phyloP scores from a whole-genome alignment of 2,113 vertebrate species.

The Gnathonemus longibarbis region DNA sequence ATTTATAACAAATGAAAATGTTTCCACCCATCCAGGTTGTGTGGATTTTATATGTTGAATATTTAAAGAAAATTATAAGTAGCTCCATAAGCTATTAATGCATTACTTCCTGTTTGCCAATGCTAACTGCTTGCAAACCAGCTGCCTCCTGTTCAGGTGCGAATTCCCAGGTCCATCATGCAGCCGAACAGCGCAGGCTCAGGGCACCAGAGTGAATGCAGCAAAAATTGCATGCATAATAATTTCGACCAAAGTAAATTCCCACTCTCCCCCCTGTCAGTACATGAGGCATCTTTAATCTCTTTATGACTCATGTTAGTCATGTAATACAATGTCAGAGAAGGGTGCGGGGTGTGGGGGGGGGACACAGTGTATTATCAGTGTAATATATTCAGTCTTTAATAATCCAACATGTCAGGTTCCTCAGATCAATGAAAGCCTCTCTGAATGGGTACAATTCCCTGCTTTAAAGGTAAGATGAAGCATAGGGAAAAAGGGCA shows the following conservation, averaged over 20 bases:
- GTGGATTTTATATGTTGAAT: background rate
- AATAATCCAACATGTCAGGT: constrained; percentile 27
- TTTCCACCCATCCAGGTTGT: background rate
- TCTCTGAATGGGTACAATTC: background rate
- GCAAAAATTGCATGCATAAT: constrained; percentile 29
- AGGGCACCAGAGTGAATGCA: constrained; percentile 26
- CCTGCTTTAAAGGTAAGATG: background rate
- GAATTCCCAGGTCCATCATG: background rate
- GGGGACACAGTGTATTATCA: background rate
- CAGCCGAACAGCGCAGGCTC: background rate
- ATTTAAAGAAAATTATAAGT: background rate
- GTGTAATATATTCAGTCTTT: constrained; percentile 6
- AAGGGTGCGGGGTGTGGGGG: background rate
- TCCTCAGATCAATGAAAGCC: constrained; percentile 13
- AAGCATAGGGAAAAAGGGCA: background rate
- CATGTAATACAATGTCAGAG: constrained; percentile 30
- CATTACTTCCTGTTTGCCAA: background rate
- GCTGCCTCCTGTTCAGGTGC: background rate
- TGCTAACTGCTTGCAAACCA: background rate
- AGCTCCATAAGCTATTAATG: background rate
- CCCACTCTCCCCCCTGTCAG: constrained; percentile 21
- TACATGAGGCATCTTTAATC: constrained; percentile 30
- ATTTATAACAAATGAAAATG: background rate
- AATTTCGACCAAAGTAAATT: constrained; percentile 38
- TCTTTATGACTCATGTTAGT: constrained; percentile 31